Base-by-base conservation (phyloP, 2,888 invertebrate genomes). In the Campoplex capitator region DNA sequence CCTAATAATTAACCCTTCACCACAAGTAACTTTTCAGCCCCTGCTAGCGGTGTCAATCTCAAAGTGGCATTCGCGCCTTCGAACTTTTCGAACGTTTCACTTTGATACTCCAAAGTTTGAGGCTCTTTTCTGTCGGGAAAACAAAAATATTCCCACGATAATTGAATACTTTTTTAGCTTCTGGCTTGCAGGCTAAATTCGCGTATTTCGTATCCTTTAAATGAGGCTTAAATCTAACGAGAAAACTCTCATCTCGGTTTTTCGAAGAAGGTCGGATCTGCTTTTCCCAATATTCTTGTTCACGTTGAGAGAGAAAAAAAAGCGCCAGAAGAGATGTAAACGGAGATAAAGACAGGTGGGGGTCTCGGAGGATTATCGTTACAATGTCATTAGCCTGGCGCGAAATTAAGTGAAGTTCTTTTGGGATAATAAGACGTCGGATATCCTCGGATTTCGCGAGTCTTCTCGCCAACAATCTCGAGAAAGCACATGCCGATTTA, bases 331-430 rank as follows among this genome's bases (percentile, higher is more conserved):
- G 23, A 28, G 9, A 23, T 9, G 23, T 1, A 23, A 23, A 42
- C 42, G 9, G 0, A 28, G 28, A 11, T 3, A 23, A 70, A 56
- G 18, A 18, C 68, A 74, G 48, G 58, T 38, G 74, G 73, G 80
- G 77, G 48, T 70, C 48, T 54, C n/a, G 3, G 8, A 58, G 87
- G 87, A 88, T 89, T 87, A 88, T 90, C 86, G 81, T 89, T 86
- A 89, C 86, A 88, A 85, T 90, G 88, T 89, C 88, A 89, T 90
- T 90, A 90, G 88, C 65, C 38, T 67, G 38, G 42, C 73, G 51
- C 78, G 84, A 89, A 89, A 89, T 89, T 88, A 89, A 88, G 81
- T 87, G 67, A 35, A 42, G 38, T 71, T 71, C 54, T 56, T 67
- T 56, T 67, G 13, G 65, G 70, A 67, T 84, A 86, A 87, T 87